Evolutionary conservation across 2,113 vertebrate species (phyloP), one percentile per base, ranked within the genome.

Genomic region (Chrysemys picta): DNA sequence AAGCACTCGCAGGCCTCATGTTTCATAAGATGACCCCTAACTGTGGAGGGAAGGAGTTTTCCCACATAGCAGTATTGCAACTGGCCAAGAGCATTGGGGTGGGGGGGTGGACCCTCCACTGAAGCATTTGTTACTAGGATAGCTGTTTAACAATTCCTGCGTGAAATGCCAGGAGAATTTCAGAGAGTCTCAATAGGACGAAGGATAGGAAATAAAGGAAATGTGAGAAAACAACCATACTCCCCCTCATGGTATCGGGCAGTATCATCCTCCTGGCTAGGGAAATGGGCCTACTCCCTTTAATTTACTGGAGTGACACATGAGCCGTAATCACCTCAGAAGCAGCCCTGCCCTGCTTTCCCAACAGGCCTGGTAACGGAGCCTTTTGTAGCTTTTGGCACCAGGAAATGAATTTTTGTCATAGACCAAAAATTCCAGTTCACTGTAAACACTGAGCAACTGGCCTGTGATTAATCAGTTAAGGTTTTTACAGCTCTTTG

Each of bases 361-460:
- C 59, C 6, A 0, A 80, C 0, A 8, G 94, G 57, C 91, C 94
- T 65, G 84, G 93, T 84, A 93, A 91, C 91, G 56, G 72, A 72
- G 88, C 93, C 59, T 3, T 11, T 2, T 93, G 91, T 65, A 96
- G 93, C 87, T 97, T 85, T 97, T 96, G 96, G 97, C 96, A 93
- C 84, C 84, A 89, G 62, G 90, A 97, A 93, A 94, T 5, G 81
- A 76, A 21, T 85, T 96, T 91, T 94, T 85, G 93, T 97, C 89
- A 0, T 6, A 96, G 86, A 93, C 93, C 42, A 65, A 97, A 97
- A 95, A 82, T 93, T 89, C 76, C 94, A 78, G 84, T 59, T 93
- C 42, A 11, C 88, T 85, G 81, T 80, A 88, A 97, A 87, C 89
- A 84, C 82, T 42, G 80, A 94, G 96, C 89, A 45, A 93, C 42